Conservation (phyloP, 1,140 invertebrate genomes). For the Drosophila setifemur region DNA sequence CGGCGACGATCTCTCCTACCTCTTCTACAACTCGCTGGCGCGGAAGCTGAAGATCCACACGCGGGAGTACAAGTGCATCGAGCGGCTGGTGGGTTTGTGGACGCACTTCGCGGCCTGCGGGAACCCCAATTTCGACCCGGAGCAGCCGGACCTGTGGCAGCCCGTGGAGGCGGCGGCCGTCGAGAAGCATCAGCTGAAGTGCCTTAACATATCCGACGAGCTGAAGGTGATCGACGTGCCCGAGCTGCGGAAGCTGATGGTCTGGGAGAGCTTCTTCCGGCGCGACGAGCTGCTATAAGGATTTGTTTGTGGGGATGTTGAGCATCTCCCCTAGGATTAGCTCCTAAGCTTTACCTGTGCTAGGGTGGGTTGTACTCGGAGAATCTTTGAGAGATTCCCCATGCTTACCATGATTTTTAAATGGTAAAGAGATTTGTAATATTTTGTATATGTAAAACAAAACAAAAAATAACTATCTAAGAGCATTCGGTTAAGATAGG, state of each 20-base stretch:
- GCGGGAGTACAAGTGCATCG: conserved; percentile 81
- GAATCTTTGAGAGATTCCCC: no score
- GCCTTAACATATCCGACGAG: conserved; percentile 83
- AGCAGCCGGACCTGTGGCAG: conserved; percentile 66
- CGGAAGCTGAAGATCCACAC: conserved; percentile 80
- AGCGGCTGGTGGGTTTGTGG: conserved; percentile 81
- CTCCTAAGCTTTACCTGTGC: conserved; percentile 15
- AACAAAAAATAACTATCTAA: no score
- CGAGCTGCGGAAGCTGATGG: conserved; percentile 80
- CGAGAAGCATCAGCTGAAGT: conserved; percentile 78
- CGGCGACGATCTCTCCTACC: conserved; percentile 86
- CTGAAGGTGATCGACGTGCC: conserved; percentile 82
- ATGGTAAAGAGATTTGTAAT: neutral
- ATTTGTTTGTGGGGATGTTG: neutral
- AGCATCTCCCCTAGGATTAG: conserved; percentile 3
- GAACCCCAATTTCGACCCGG: conserved; percentile 79
- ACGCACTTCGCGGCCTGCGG: conserved; percentile 82
- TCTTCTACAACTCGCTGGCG: conserved; percentile 84
- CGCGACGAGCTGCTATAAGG: conserved; percentile 69
- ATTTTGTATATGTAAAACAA: no score
- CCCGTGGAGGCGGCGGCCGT: conserved; percentile 48
- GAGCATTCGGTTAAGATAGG: no score
- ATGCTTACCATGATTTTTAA: no score
- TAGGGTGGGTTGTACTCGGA: conserved; percentile 4
- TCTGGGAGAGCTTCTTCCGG: conserved; percentile 82